phyloP scores from a whole-genome alignment of 2,888 invertebrate genomes.

The Nycteola revayana region DNA sequence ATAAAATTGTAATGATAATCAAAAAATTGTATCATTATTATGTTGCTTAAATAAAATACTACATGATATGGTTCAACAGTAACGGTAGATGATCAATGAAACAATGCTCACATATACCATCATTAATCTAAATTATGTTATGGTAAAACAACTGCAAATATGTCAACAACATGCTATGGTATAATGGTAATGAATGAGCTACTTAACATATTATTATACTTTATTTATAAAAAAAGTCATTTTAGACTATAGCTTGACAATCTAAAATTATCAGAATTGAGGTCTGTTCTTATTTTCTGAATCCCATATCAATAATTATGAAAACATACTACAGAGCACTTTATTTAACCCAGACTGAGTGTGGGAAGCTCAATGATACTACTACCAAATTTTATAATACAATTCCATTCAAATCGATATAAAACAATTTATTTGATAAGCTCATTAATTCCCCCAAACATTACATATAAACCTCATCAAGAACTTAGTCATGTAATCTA shows the following conservation, averaged over 20 bases:
- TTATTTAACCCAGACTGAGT: constrained; percentile 33
- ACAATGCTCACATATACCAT: too few relatives aligned
- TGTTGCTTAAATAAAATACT: too few relatives aligned
- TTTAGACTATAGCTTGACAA: constrained; percentile 4
- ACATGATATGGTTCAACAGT: constrained; percentile 10
- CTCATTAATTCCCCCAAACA: constrained; percentile 27
- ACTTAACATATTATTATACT: constrained; percentile 17
- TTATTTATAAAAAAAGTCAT: neutral
- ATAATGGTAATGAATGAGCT: constrained; percentile 17
- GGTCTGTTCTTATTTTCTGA: constrained; percentile 28
- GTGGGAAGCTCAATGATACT: constrained; percentile 33
- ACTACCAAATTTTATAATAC: constrained; percentile 35
- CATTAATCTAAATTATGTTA: constrained; percentile 9
- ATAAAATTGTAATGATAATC: constrained; percentile 2
- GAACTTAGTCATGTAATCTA: constrained; percentile 20
- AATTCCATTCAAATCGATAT: constrained; percentile 32
- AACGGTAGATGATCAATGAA: constrained; percentile 2
- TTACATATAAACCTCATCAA: constrained; percentile 18
- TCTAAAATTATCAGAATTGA: constrained; percentile 39
- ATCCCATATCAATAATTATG: constrained; percentile 33
- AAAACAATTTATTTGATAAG: constrained; percentile 32
- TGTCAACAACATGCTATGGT: constrained; percentile 25
- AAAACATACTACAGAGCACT: constrained; percentile 43
- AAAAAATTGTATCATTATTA: neutral
- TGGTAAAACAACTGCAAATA: constrained; percentile 27